phyloP scores from a whole-genome alignment of 1,140 invertebrate genomes.

The Plodia interpunctella region DNA sequence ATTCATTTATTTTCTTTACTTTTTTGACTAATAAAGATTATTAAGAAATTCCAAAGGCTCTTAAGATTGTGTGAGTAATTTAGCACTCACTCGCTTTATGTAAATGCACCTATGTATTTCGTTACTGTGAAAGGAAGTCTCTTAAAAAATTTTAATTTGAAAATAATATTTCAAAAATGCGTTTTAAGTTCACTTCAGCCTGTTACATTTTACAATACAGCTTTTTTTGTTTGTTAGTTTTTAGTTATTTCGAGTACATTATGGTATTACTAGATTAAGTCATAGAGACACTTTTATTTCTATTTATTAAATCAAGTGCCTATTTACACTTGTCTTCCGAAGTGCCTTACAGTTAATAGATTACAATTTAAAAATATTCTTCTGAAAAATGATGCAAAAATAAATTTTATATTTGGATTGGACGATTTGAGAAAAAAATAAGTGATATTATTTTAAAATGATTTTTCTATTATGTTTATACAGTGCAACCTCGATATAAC shows the following conservation, averaged over 20 bases:
- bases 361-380: neutral
- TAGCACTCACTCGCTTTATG: too few relatives aligned
- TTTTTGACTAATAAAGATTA: too few relatives aligned
- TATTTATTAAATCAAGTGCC: neutral
- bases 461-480: neutral
- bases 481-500: too few relatives aligned
- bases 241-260: neutral
- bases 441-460: too few relatives aligned
- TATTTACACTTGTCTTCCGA: slow-evolving; percentile 15
- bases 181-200: too few relatives aligned
- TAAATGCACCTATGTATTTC: too few relatives aligned
- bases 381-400: neutral
- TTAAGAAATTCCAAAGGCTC: too few relatives aligned
- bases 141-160: too few relatives aligned
- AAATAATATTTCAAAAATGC: too few relatives aligned
- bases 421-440: neutral
- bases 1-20: too few relatives aligned
- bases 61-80: too few relatives aligned
- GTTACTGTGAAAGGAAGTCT: too few relatives aligned
- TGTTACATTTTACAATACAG: neutral
- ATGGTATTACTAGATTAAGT: neutral
- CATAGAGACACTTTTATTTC: neutral
- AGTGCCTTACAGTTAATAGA: slow-evolving; percentile 19
- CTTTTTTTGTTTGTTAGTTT: slow-evolving; percentile 14
- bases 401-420: neutral